Base-by-base conservation (phyloP, 2,797 vertebrate species). In the Tamandua tetradactyla region DNA sequence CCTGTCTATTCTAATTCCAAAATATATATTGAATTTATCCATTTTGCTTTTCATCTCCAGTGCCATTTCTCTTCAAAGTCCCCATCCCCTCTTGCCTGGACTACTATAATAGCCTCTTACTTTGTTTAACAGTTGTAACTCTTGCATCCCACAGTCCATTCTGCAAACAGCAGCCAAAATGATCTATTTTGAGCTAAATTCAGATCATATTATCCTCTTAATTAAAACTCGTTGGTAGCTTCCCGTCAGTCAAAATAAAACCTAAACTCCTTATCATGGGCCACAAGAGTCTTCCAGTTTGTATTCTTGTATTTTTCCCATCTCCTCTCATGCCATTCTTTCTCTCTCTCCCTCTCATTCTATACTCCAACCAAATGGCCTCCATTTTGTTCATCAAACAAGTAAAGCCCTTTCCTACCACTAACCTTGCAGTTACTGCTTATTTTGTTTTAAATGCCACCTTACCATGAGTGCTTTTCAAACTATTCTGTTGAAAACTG, bases 391-490 rank as follows among this genome's bases (percentile, higher is more conserved):
- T 86, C 61, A 25, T 92, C 55, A 83, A 44, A 75, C 5, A 85
- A 72, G 22, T 64, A 64, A 61, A 83, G 32, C 37, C 49, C 35
- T 87, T 81, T 72, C 30, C 17, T 8, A 20, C 66, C 75, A 87
- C 62, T 93, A n/a, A 7, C 18, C 37, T 83, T 78, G 4, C 3
- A 64, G 47, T 75, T 75, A 27, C 7, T 72, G 1, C 17, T 64
- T 12, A 82, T 87, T 88, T 89, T 59, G 1, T 82, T 8, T 88
- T 7, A 30, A 59, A 40, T 69, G 27, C 69, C n/a, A 74, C 42
- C 49, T 81, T n/a, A 52, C 87, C 59, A 82, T 86, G 40, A 89
- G 64, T 72, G 44, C 52, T 78, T 75, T 94, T 88, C 71, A 89
- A 35, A 86, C 52, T 81, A 47, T 86, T 76, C 82, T 71, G 17